phyloP scores from a whole-genome alignment of 2,113 vertebrate genomes.

The Bufo gargarizans region DNA sequence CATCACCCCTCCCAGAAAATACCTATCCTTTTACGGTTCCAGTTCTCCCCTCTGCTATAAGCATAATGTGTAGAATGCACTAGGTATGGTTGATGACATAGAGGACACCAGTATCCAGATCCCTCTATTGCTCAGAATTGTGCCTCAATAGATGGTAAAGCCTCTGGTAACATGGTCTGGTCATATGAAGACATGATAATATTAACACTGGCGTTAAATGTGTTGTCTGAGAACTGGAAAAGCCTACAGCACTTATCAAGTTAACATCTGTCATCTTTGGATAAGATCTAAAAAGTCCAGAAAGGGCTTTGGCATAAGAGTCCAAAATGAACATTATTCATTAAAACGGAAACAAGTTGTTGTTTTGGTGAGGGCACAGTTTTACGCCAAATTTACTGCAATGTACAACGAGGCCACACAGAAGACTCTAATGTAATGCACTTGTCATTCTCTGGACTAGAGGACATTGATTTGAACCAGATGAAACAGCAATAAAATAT shows the following conservation, averaged over 20 bases:
- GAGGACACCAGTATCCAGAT: not conserved
- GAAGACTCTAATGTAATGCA: conserved; percentile 45
- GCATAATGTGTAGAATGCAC: conserved; percentile 12
- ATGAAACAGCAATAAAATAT: conserved; percentile 15
- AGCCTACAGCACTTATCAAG: not conserved
- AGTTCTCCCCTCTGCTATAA: not conserved
- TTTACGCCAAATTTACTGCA: conserved; percentile 46
- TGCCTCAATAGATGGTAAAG: not conserved
- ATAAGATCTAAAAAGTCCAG: conserved; percentile 48
- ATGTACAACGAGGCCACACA: conserved; percentile 46
- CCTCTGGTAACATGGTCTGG: not conserved
- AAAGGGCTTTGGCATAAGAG: conserved; percentile 50
- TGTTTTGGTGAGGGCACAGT: conserved; percentile 40
- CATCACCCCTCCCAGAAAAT: conserved; percentile 41
- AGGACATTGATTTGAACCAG: not conserved
- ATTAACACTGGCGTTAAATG: conserved; percentile 1
- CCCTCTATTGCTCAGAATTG: not conserved
- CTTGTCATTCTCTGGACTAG: conserved; percentile 42
- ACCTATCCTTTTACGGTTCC: conserved; percentile 12
- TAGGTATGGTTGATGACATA: conserved; percentile 27
- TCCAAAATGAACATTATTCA: conserved; percentile 36
- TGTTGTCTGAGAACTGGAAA: conserved; percentile 7
- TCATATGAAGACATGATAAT: conserved; percentile 4
- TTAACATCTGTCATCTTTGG: conserved; percentile 49
- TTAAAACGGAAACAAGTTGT: conserved; percentile 28